Conservation (phyloP, 2,888 invertebrate species). For the Ypsolopha scabrella region DNA sequence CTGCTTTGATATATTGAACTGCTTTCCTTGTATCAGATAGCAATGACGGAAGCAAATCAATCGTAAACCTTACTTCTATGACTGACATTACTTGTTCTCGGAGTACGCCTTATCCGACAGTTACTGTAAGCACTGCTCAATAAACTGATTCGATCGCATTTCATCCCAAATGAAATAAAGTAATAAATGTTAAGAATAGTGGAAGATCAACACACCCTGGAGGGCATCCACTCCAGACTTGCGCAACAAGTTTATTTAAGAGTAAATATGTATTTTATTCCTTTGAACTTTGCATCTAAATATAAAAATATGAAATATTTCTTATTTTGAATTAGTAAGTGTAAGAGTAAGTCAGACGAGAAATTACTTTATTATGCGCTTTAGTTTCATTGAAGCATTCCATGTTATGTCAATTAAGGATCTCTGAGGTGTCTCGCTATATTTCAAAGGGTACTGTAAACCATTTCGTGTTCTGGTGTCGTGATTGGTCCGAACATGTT, state of each 20-base stretch:
- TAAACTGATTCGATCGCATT: slow-evolving; percentile 33
- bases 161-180: slow-evolving; percentile 45
- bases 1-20: not conserved
- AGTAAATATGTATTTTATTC: slow-evolving; percentile 2
- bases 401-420: not conserved
- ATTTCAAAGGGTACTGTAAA: not conserved
- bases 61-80: slow-evolving; percentile 2
- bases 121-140: slow-evolving; percentile 15
- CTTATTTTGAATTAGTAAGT: not conserved
- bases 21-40: not conserved
- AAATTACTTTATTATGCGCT: not conserved
- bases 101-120: slow-evolving; percentile 20
- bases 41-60: not conserved
- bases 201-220: slow-evolving; percentile 18
- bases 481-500: slow-evolving; percentile 18
- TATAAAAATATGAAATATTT: not conserved
- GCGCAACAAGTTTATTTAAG: slow-evolving; percentile 1
- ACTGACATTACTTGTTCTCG: slow-evolving; percentile 20
- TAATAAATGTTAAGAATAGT: slow-evolving; percentile 42
- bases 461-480: not conserved
- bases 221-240: slow-evolving; percentile 7
- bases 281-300: not conserved
- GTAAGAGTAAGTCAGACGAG: not conserved
- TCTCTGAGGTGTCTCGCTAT: not conserved
- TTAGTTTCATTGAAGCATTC: not conserved